These are phyloP conservation scores for Podarcis cretensis DNA, from an alignment of 2,113 vertebrate species.

Conservation along the genomic window DNA sequence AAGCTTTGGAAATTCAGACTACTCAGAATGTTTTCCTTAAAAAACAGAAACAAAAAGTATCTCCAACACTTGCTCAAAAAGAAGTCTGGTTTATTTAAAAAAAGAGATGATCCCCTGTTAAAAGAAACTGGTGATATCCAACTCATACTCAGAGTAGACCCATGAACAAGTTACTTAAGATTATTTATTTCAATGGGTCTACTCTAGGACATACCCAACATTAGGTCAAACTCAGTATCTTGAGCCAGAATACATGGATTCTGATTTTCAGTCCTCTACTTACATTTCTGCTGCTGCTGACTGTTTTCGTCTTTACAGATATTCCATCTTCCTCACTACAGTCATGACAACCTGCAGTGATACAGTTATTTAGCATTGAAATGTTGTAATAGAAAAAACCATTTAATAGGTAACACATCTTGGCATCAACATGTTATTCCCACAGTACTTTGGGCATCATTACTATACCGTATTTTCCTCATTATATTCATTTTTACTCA, in stretches of 20 bases:
- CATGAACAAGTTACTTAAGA: too few relatives aligned
- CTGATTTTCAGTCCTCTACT: neutral
- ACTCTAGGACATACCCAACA: too few relatives aligned
- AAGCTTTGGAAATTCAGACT: neutral
- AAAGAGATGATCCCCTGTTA: neutral
- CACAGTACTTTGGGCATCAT: neutral
- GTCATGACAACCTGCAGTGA: neutral
- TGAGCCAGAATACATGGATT: neutral
- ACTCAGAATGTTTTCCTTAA: neutral
- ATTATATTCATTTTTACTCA: neutral
- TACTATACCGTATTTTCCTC: neutral
- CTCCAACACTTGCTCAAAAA: neutral
- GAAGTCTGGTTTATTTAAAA: neutral
- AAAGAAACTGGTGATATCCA: neutral
- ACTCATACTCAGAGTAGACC: too few relatives aligned
- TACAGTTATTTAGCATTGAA: neutral
- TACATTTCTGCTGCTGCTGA: neutral
- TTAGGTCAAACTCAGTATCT: neutral
- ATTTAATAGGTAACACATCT: neutral
- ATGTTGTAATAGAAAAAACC: neutral
- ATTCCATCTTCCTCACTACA: slow-evolving; percentile 2
- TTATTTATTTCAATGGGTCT: too few relatives aligned
- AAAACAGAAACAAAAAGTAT: neutral
- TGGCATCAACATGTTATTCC: neutral
- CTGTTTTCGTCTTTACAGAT: neutral